Base-by-base conservation (phyloP, 2,113 vertebrate genomes). In the Jaculus jaculus region DNA sequence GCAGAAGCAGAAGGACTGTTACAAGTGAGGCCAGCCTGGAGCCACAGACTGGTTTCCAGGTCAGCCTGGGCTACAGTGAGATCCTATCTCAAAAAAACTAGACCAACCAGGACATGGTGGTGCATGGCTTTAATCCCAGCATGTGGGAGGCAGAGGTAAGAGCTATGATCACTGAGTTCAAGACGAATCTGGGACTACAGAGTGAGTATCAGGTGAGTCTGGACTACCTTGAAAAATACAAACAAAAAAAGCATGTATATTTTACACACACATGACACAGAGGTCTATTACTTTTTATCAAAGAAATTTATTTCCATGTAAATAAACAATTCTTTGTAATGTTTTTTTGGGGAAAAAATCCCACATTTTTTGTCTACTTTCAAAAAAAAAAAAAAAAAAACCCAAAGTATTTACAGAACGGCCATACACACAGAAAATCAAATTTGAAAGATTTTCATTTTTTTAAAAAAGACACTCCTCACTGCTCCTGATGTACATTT, bases 301-400 rank as follows among this genome's bases (percentile, higher is more conserved):
- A 98, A 98, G 91, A 94, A 92, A 87, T 98, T 98, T 98, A 98
- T 98, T 98, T 60, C 94, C 83, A 21, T 60, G 97, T 96, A 98
- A 98, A 98, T 96, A 97, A 98, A 97, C 96, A 68, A 72, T 91
- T 54, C 72, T 83, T 94, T 96, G 89, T 96, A 34, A 86, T 97
- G 96, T 91, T 94, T 94, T 91, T 94, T 94, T 13, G 20, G 90
- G 60, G 77, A 77, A 79, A 0, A 89, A 93, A 96, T 92, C 95
- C 78, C 97, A 65, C 91, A 84, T 72, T 83, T 95, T 95, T 94
- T 92, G 42, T 97, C 89, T 95, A 96, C 94, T 94, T 97, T 93
- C 85, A 95, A 97, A 97, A 97, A 97, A 97, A 94, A 97, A 97
- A 97, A 97, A 94, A 95, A 95, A 96, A 97, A 97, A 96, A 63